These are phyloP conservation scores for Aspidiotus destructor DNA, from an alignment of 2,888 invertebrate genomes.

Conservation along the genomic window DNA sequence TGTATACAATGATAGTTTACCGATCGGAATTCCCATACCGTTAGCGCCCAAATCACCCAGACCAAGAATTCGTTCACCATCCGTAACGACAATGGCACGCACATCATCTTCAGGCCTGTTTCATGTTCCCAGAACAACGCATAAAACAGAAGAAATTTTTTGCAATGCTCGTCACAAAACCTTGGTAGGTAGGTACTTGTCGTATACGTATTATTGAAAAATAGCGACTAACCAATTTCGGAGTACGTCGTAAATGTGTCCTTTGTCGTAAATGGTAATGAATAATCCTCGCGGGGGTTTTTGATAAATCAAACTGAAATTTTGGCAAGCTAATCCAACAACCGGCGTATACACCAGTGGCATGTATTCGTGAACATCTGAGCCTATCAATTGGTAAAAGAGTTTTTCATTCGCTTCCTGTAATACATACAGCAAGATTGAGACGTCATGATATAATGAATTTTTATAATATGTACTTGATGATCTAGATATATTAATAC, in stretches of 20 bases:
- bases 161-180: background rate
- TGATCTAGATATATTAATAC: too few relatives aligned
- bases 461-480: too few relatives aligned
- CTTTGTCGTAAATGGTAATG: slow-evolving; percentile 91
- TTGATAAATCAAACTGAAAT: slow-evolving; percentile 84
- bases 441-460: background rate
- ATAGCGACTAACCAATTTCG: slow-evolving; percentile 71
- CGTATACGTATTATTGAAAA: background rate
- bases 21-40: slow-evolving; percentile 98
- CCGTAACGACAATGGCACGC: slow-evolving; percentile 87
- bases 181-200: background rate
- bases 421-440: background rate
- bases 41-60: slow-evolving; percentile 93
- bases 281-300: slow-evolving; percentile 90
- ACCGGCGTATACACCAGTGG: slow-evolving; percentile 99
- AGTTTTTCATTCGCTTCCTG: slow-evolving; percentile 92
- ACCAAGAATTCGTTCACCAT: slow-evolving; percentile 95
- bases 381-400: slow-evolving; percentile 80
- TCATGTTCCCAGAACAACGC: slow-evolving; percentile 26
- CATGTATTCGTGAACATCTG: slow-evolving; percentile 85
- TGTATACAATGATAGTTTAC: slow-evolving; percentile 92
- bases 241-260: slow-evolving; percentile 85
- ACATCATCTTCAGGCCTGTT: slow-evolving; percentile 75
- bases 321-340: slow-evolving; percentile 94
- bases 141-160: background rate